phyloP scores from a whole-genome alignment of 2,888 invertebrate species.

The Mesorhabditis spiculigera region DNA sequence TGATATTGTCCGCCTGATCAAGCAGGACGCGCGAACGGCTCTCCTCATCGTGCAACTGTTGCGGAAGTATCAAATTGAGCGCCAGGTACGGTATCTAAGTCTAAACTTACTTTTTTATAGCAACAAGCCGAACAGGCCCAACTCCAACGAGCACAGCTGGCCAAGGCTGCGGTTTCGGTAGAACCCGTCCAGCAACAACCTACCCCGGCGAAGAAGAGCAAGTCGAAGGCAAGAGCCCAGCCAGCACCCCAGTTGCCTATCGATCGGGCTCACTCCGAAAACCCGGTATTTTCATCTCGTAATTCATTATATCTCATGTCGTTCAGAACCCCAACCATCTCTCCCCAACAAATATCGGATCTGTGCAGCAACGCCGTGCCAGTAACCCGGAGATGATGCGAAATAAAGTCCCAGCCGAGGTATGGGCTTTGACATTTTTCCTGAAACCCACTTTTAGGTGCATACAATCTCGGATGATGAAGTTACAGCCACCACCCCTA shows the following conservation, averaged over 20 bases:
- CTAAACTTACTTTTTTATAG: too few relatives aligned
- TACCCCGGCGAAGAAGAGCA: not conserved
- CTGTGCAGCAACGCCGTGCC: not conserved
- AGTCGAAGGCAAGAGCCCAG: not conserved
- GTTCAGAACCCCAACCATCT: too few relatives aligned
- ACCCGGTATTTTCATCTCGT: not conserved
- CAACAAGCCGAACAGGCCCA: constrained; percentile 7
- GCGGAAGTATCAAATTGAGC: constrained; percentile 45
- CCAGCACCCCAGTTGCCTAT: not conserved
- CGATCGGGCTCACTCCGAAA: not conserved
- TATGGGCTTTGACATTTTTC: not conserved
- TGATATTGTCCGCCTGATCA: constrained; percentile 48
- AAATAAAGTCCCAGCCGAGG: not conserved
- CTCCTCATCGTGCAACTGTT: constrained; percentile 53
- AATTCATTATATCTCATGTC: too few relatives aligned
- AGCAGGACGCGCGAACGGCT: constrained; percentile 47
- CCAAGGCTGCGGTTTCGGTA: constrained; percentile 7
- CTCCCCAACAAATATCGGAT: not conserved
- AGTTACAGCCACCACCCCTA: not conserved
- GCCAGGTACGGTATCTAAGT: constrained; percentile 10
- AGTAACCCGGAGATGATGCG: constrained; percentile 1
- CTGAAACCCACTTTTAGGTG: not conserved
- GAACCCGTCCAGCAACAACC: not conserved
- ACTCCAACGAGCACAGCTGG: not conserved
- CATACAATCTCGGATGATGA: not conserved